Evolutionary conservation across 2,113 vertebrate genomes (phyloP), one percentile per base, ranked within the genome.

Genomic region (Stegastes partitus): DNA sequence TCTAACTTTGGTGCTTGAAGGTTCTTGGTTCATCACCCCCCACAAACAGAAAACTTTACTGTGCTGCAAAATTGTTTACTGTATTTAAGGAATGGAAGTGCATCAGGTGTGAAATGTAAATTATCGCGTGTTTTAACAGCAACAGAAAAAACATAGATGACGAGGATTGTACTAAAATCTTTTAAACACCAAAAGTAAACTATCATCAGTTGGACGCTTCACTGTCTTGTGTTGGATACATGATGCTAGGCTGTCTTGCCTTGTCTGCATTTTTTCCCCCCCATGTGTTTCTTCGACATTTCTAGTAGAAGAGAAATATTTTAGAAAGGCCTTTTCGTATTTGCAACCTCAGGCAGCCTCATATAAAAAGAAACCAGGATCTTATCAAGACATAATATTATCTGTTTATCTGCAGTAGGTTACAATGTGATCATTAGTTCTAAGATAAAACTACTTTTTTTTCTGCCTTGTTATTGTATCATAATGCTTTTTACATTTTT

Each of bases 21-120:
- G 72, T 79, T 85, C 62, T 50, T 81, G 12, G 11, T 62, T 84
- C 7, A 26, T 69, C 9, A 22, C 26, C 74, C 0, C 3, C 25
- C 34, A 1, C 6, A 57, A 62, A 68, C 18, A 50, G 42, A 51
- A 68, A 71, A 39, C n/a, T 37, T 51, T 39, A 44, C 39, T 54
- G 55, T 59, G 3, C 14, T 42, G 55, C 23, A 39, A n/a, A 12
- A 2, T 0, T 25, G 15, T 56, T 55, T 5, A 56, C 4, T 34
- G 18, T 47, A 25, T 47, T 1, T 1, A 37, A 56, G 2, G 28
- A 65, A 37, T 49, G 34, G 7, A 61, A 53, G 1, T 15, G 6
- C 0, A 16, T 31, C n/a, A 12, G 50, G 23, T 62, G 12, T 18
- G 31, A 23, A 15, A 15, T 28, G 0, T 16, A 31, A 68, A 68